These are phyloP conservation scores for Bujurquina vittata DNA, from an alignment of 2,113 vertebrate genomes.

Conservation along the genomic window DNA sequence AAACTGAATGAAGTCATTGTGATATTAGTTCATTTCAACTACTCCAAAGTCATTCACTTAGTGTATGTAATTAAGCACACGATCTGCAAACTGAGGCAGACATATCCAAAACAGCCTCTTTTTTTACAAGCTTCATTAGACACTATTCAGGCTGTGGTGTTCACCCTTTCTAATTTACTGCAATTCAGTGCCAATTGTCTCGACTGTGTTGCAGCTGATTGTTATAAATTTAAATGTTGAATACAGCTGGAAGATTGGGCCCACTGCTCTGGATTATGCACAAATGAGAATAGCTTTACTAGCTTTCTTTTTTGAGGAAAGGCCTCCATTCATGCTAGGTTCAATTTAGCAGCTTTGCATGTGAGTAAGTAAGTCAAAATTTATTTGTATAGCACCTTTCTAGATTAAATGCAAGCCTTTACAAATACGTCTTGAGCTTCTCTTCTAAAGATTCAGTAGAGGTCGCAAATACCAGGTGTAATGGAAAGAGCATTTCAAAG, in stretches of 20 bases:
- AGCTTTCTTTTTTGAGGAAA: slow-evolving; percentile 7
- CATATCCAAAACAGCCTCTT: slow-evolving; percentile 16
- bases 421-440: too few species aligned
- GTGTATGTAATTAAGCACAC: slow-evolving; percentile 22
- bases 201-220: slow-evolving; percentile 7
- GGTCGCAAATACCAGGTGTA: too few species aligned
- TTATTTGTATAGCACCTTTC: too few species aligned
- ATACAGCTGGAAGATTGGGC: slow-evolving; percentile 26
- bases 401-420: too few species aligned
- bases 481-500: too few species aligned
- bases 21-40: slow-evolving; percentile 30
- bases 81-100: slow-evolving; percentile 8
- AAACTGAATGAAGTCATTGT: slow-evolving; percentile 18
- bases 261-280: slow-evolving; percentile 25
- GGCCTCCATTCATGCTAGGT: not conserved
- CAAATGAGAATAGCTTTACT: not conserved
- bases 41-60: slow-evolving; percentile 33
- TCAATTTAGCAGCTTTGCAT: slow-evolving; percentile 8
- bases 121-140: slow-evolving; percentile 36
- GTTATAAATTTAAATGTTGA: slow-evolving; percentile 38
- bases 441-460: too few species aligned
- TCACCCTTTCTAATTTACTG: slow-evolving; percentile 25
- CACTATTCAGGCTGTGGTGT: slow-evolving; percentile 28
- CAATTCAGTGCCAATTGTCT: slow-evolving; percentile 6
- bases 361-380: too few species aligned